Percentiles rank a stretch among this genome's conserved stretches.
Conservation (phyloP, 2,888 invertebrate genomes). For the Conomelus anceps region DNA sequence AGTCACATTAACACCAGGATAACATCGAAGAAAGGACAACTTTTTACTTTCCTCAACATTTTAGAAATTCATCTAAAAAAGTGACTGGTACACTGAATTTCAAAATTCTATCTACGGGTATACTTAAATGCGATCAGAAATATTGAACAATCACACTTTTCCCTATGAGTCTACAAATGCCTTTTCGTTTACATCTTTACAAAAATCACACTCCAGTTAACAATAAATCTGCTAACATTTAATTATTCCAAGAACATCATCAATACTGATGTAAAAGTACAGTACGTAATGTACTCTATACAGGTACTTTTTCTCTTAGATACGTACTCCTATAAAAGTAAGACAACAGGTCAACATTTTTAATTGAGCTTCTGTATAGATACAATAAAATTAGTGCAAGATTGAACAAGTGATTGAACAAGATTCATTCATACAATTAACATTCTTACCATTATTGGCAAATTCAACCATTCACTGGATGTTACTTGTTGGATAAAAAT, state of each 20-base stretch:
- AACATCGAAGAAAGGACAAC: background rate
- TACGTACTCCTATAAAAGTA: slow-evolving; percentile 22
- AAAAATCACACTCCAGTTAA: background rate
- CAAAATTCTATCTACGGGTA: background rate
- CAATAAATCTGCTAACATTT: background rate
- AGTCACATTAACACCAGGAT: background rate
- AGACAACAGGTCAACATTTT: background rate
- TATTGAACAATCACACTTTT: too few relatives aligned
- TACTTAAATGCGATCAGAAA: background rate
- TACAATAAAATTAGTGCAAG: slow-evolving; percentile 3
- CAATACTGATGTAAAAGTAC: background rate
- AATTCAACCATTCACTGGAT: background rate
- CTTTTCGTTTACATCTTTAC: background rate
- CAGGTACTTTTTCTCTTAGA: background rate
- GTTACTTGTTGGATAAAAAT: background rate
- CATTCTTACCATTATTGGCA: background rate
- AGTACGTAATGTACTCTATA: background rate
- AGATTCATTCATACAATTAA: background rate
- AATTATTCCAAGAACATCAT: background rate
- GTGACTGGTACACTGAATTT: background rate
- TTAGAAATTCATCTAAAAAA: background rate
- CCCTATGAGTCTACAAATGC: background rate
- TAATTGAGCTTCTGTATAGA: slow-evolving; percentile 7
- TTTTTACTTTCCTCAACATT: background rate
- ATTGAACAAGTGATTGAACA: slow-evolving; percentile 1